Percentiles rank a stretch among this genome's conserved stretches.
phyloP scores from a whole-genome alignment of 2,113 vertebrate species.

The Taurulus bubalis region DNA sequence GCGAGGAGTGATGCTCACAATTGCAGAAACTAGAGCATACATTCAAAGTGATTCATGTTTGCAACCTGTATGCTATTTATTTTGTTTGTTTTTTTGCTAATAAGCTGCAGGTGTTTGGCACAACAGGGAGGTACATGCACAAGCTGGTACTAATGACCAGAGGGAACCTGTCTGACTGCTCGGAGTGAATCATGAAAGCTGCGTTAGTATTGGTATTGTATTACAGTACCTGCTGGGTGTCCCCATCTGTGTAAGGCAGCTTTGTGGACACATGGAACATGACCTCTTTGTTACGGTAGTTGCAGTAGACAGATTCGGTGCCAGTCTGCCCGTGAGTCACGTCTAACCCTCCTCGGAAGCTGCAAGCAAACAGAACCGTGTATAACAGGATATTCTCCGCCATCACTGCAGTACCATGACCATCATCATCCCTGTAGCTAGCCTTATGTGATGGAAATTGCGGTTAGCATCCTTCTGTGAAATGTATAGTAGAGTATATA shows the following conservation, averaged over 20 bases:
- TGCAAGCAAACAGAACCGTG: constrained; percentile 70
- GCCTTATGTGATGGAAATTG: constrained; percentile 24
- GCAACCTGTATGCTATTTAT: background rate
- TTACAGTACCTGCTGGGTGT: constrained; percentile 91
- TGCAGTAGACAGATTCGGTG: constrained; percentile 92
- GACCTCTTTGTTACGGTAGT: constrained; percentile 97
- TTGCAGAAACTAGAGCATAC: background rate
- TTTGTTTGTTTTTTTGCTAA: background rate
- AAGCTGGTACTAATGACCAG: constrained; percentile 15
- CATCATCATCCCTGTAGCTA: background rate
- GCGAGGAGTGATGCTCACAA: constrained; percentile 13
- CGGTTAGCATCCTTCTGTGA: background rate
- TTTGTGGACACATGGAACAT: constrained; percentile 99
- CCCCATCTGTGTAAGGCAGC: constrained; percentile 96
- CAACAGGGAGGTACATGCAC: constrained; percentile 18
- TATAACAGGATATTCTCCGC: constrained; percentile 52
- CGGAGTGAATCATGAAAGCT: constrained; percentile 49
- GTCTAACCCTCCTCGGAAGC: constrained; percentile 95
- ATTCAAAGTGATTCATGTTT: constrained; percentile 25
- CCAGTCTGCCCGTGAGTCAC: constrained; percentile 97
- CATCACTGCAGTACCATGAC: constrained; percentile 20
- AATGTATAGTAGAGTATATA: constrained; percentile 1
- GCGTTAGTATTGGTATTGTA: constrained; percentile 47
- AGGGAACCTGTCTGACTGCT: constrained; percentile 51
- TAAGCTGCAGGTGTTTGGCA: constrained; percentile 6